Evolutionary conservation across 2,797 vertebrate species (phyloP).

Genomic region (Gastrophryne carolinensis): DNA sequence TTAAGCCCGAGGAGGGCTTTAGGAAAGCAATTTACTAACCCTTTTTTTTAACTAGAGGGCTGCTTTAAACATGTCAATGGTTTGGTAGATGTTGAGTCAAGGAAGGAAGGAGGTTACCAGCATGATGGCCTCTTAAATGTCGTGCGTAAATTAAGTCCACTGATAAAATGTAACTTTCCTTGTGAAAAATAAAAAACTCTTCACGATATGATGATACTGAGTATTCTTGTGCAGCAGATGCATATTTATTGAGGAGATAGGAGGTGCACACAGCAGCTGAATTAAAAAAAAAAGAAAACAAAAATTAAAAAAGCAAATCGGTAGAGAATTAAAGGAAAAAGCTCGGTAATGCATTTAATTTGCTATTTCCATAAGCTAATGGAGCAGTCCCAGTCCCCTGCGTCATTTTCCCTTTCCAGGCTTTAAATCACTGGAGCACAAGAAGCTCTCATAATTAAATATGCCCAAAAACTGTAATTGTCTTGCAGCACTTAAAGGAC

Average conservation of each 20-base stretch:
- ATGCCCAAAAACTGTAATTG: conserved; percentile 34
- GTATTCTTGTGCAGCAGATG: not conserved
- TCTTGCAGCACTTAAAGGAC: conserved; percentile 29
- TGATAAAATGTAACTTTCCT: too few relatives aligned
- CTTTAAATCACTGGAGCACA: conserved; percentile 37
- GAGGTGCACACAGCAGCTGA: conserved; percentile 17
- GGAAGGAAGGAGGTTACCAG: too few relatives aligned
- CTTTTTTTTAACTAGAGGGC: too few relatives aligned
- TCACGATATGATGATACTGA: conserved; percentile 1
- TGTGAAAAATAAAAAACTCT: too few relatives aligned
- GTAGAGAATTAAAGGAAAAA: conserved; percentile 24
- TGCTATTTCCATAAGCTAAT: conserved; percentile 49
- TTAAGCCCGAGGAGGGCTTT: too few relatives aligned
- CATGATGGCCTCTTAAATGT: too few relatives aligned
- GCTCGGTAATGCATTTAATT: conserved; percentile 34
- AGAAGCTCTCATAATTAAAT: conserved; percentile 37
- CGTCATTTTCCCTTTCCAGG: conserved; percentile 20
- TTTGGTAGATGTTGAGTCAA: too few relatives aligned
- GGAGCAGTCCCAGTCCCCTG: conserved; percentile 34
- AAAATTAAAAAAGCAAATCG: conserved; percentile 26
- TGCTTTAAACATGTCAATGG: too few relatives aligned
- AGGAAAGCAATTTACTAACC: too few relatives aligned
- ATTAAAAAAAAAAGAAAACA: conserved; percentile 42
- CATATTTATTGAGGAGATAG: not conserved
- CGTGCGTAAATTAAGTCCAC: too few relatives aligned